Conservation (phyloP, 2,797 vertebrate genomes). For the Huso huso region DNA sequence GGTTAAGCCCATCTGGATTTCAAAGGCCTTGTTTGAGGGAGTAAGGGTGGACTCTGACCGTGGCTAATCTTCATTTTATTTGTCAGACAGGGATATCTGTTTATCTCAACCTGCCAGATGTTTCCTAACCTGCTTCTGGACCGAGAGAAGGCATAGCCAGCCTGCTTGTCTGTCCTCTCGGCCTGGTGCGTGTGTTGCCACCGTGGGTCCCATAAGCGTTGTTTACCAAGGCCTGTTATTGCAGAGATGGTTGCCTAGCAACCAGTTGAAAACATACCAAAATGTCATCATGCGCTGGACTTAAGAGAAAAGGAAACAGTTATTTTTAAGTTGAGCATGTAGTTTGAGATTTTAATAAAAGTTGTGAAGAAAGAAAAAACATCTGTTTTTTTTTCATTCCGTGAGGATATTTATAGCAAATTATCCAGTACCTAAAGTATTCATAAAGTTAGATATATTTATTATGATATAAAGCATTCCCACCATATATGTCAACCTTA, state of each 20-base stretch:
- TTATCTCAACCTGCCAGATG: conserved; percentile 65
- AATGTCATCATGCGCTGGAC: conserved; percentile 49
- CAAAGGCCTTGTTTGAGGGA: conserved; percentile 28
- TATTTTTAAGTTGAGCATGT: background rate
- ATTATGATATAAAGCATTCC: too few species aligned
- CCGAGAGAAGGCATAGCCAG: conserved; percentile 34
- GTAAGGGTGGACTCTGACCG: conserved; percentile 36
- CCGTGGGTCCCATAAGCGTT: conserved; percentile 45
- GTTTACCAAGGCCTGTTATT: conserved; percentile 50
- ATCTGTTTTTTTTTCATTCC: background rate
- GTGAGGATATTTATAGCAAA: too few species aligned
- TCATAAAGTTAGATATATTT: too few species aligned
- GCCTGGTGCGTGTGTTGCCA: conserved; percentile 30
- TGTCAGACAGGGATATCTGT: conserved; percentile 70
- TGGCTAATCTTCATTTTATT: conserved; percentile 32
- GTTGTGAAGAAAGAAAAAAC: background rate
- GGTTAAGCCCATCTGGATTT: conserved; percentile 61
- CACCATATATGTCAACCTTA: too few species aligned
- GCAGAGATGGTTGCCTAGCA: conserved; percentile 50
- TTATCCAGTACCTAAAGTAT: too few species aligned
- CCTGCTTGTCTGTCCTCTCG: conserved; percentile 41
- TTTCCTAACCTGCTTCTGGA: conserved; percentile 68
- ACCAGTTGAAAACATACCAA: conserved; percentile 54
- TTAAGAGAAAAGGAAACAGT: conserved; percentile 31
- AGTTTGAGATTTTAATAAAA: background rate